phyloP scores from a whole-genome alignment of 2,113 vertebrate species.

The Bubo bubo region DNA sequence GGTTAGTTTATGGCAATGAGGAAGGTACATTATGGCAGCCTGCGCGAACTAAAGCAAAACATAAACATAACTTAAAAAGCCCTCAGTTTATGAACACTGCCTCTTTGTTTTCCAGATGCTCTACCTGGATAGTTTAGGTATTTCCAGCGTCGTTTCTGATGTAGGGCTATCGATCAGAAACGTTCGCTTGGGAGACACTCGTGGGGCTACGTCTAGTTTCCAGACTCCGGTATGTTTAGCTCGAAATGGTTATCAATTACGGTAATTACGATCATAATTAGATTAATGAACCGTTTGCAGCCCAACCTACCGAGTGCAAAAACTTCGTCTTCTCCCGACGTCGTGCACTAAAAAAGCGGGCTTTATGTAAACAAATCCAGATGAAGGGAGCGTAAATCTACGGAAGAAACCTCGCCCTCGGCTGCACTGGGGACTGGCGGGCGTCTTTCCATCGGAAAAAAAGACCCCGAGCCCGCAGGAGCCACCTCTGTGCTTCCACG shows the following conservation, averaged over 20 bases:
- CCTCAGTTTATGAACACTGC: constrained; percentile 47
- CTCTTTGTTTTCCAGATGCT: constrained; percentile 71
- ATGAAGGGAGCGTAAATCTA: constrained; percentile 67
- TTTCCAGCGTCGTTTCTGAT: constrained; percentile 46
- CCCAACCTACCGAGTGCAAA: constrained; percentile 72
- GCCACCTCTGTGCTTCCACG: constrained; percentile 73
- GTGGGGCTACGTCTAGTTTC: constrained; percentile 61
- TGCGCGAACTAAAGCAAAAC: constrained; percentile 61
- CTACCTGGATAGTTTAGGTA: constrained; percentile 42
- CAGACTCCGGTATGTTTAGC: constrained; percentile 63
- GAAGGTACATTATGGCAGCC: not conserved
- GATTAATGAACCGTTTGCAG: constrained; percentile 79
- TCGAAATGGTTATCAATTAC: constrained; percentile 82
- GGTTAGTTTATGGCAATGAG: constrained; percentile 8
- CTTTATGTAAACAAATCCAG: constrained; percentile 77
- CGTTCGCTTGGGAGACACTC: constrained; percentile 21
- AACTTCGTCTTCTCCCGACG: constrained; percentile 70
- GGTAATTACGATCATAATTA: constrained; percentile 81
- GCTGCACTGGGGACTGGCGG: constrained; percentile 45
- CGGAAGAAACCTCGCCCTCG: constrained; percentile 61
- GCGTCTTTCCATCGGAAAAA: constrained; percentile 49
- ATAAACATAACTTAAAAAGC: constrained; percentile 58
- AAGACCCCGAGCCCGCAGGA: constrained; percentile 63
- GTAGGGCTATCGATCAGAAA: constrained; percentile 35
- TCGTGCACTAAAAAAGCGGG: constrained; percentile 60